These are phyloP conservation scores for Conger conger DNA, from an alignment of 2,113 vertebrate genomes.

Conservation along the genomic window DNA sequence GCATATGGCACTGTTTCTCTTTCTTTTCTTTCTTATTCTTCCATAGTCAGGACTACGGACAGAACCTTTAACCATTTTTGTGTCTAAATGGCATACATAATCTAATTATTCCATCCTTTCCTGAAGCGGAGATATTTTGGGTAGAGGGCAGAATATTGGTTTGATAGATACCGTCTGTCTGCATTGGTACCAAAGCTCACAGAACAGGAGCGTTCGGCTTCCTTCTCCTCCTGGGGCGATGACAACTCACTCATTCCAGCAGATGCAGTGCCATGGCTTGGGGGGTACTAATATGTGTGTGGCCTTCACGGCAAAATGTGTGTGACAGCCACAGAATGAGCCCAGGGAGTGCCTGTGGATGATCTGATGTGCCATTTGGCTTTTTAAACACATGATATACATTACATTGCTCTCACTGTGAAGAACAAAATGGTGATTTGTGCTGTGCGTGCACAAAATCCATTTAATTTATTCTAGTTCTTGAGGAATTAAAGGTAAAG, in stretches of 20 bases:
- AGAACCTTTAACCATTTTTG: slow-evolving; percentile 13
- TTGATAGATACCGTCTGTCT: slow-evolving; percentile 7
- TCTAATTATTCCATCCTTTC: slow-evolving; percentile 27
- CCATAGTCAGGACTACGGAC: background rate
- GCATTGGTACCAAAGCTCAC: background rate
- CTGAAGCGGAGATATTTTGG: background rate
- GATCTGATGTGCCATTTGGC: background rate
- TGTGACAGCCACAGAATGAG: slow-evolving; percentile 16
- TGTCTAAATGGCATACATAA: slow-evolving; percentile 32
- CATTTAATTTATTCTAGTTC: background rate
- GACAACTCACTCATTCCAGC: background rate
- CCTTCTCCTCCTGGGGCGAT: background rate
- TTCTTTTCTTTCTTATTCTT: background rate
- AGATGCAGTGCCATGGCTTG: background rate
- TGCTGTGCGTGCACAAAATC: slow-evolving; percentile 1
- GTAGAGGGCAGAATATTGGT: slow-evolving; percentile 7
- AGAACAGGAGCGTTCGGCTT: background rate
- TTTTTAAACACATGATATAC: slow-evolving; percentile 27
- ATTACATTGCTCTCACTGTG: slow-evolving; percentile 29
- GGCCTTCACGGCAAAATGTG: slow-evolving; percentile 16
- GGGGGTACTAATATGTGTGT: slow-evolving; percentile 2
- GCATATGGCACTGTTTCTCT: background rate
- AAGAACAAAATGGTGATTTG: slow-evolving; percentile 3
- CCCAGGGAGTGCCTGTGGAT: slow-evolving; percentile 15
- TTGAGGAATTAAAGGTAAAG: background rate